Evolutionary conservation across 2,113 vertebrate genomes (phyloP), one percentile per base, ranked within the genome.

Genomic region (Litocranius walleri): DNA sequence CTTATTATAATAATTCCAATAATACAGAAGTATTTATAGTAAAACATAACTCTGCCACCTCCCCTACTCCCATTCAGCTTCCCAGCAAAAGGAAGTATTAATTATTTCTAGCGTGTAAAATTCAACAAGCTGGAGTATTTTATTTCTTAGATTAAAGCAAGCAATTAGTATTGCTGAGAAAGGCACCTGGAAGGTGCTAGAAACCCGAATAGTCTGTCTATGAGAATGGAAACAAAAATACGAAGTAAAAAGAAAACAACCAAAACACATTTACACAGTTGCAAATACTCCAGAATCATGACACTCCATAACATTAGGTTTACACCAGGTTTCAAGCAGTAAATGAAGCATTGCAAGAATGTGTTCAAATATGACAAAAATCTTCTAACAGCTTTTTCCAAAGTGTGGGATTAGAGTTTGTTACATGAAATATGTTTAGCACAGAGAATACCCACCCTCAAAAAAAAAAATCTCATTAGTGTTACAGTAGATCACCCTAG

Each of bases 21-120:
- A 36, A 67, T 80, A 36, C 9, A 54, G 23, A 94, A 78, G 43
- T 94, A 71, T 88, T 95, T 95, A 71, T 30, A 86, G 30, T 97
- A 93, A 96, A 93, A 97, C 29, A 5, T 95, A 88, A 57, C 50
- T 80, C 64, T 91, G 7, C 0, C 64, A 23, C 29, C 17, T 91
- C 6, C 7, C 16, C 14, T 2, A 33, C 15, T 90, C 9, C 30
- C 7, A 64, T 80, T 87, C 23, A 74, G 54, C 57, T 96, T 95
- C 81, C 77, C 43, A 92, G 64, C 13, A 90, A 78, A 11, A 19
- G 45, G 61, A 85, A 95, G 30, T 80, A 67, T 56, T 90, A 52
- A 80, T 97, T 54, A 81, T 78, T 88, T 90, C 33, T 27, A 77
- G 40, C 62, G n/a, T 83, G 33, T 95, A 94, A 97, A 96, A 94